Evolutionary conservation across 2,888 invertebrate species (phyloP), one percentile per base, ranked within the genome.

Genomic region (Ecdyonurus torrentis): DNA sequence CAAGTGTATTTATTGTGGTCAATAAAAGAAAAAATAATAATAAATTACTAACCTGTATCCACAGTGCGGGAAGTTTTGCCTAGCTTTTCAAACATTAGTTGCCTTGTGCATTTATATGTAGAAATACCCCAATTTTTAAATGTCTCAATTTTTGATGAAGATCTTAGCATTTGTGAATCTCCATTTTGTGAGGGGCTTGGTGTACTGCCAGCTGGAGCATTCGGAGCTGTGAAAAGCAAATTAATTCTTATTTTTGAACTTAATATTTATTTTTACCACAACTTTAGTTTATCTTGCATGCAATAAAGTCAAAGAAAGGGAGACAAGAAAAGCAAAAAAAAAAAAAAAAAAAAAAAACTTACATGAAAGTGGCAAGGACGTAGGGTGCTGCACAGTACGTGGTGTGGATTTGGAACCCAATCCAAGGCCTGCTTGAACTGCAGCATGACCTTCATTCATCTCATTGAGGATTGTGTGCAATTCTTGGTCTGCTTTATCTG

Each of bases 111-210:
- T 76, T 97, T 98, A 75, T 95, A 98, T 0, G 97, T 97, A 65
- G 95, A 95, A 72, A 98, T 91, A 66, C 96, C 92, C 98, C 98
- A 99, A 73, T 90, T 93, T 74, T 90, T 92, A 66, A 98, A 79
- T 64, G 89, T 86, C 74, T 97, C 97, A 72, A 98, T 86, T 75
- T 93, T 89, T 59, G 91, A 89, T 23, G 86, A 82, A n/a, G 83
- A 79, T 80, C 63, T 85, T 83, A 64, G 86, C 74, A 0, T 85
- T 82, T 1, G 83, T 80, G 18, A 79, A 66, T 83, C 83, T 52
- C 84, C 84, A 71, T 84, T 84, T 69, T 81, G 81, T 20, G 83
- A 76, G 1, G 83, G 82, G 59, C 80, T 81, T 64, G 77, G 78
- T 1, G n/a, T 10, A 7, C 22, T 20, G 22, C 22, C 22, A 7